Evolutionary conservation across 2,113 vertebrate genomes (phyloP).

Genomic region (Bubalus kerabau): DNA sequence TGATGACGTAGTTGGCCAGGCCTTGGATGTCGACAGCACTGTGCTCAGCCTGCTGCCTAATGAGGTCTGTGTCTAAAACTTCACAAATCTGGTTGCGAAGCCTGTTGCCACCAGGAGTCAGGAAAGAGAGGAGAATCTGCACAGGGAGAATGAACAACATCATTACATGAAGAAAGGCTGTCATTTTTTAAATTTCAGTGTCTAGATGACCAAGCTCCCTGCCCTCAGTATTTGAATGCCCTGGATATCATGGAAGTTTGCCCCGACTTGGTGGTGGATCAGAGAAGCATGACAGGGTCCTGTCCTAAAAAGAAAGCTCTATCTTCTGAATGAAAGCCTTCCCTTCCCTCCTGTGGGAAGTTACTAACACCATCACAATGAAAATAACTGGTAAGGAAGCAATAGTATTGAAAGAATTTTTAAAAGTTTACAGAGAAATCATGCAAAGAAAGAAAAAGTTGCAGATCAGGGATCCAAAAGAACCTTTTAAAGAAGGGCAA

Average conservation of each 20-base stretch:
- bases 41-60: slow-evolving; percentile 92
- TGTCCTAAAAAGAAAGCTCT: neutral
- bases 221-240: neutral
- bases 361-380: neutral
- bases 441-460: neutral
- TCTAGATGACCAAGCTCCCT: neutral
- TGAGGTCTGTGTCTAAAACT: slow-evolving; percentile 92
- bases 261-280: neutral
- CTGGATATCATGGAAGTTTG: neutral
- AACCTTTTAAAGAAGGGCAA: neutral
- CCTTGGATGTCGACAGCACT: slow-evolving; percentile 90
- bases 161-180: neutral
- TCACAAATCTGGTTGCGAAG: slow-evolving; percentile 93
- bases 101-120: slow-evolving; percentile 91
- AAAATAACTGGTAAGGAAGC: slow-evolving; percentile 1
- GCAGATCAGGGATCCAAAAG: neutral
- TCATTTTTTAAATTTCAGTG: neutral
- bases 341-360: neutral
- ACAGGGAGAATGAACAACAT: neutral
- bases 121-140: slow-evolving; percentile 91
- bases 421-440: neutral
- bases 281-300: neutral
- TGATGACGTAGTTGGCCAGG: slow-evolving; percentile 90
- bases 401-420: neutral
- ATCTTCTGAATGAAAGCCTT: neutral